Base-by-base conservation (phyloP, 2,888 invertebrate species). In the Cacoxenus indagator region DNA sequence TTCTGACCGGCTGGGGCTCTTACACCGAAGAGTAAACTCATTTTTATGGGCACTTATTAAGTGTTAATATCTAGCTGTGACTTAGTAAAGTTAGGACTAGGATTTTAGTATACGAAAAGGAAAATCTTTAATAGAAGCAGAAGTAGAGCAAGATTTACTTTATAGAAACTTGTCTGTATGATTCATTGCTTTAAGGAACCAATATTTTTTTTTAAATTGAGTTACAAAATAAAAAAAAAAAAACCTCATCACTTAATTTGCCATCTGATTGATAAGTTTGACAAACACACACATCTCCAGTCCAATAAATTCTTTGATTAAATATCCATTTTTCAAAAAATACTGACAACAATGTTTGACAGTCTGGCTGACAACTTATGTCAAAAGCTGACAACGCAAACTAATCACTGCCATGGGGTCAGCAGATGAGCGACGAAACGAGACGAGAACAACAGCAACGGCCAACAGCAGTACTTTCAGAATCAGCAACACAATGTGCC, bases 371-470 rank as follows among this genome's bases (percentile, higher is more conserved):
- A 86, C 86, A 86, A 82, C 78, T 74, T 79, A 78, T 85, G 85
- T 86, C 86, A 86, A 81, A 84, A 77, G 73, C 76, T 82, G 86
- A 85, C 86, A 86, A 76, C 75, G 75, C 78, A 79, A 85, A 86
- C 86, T 84, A 86, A 86, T 86, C 85, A 84, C 79, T 81, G 75
- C 72, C 75, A n/a, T n/a, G n/a, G n/a, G n/a, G n/a, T n/a, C n/a
- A n/a, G n/a, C n/a, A n/a, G n/a, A n/a, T n/a, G n/a, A n/a, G n/a
- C n/a, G n/a, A n/a, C n/a, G n/a, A n/a, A n/a, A n/a, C n/a, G n/a
- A n/a, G 78, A 72, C 75, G 67, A 64, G 48, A 61, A 45, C 26
- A 43, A 24, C 27, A n/a, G 17, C n/a, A 24, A 59, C 57, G 14
- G 31, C n/a, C 57, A 27, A 3, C 45, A 43, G 51, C 51, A 51